Evolutionary conservation across 1,140 invertebrate species (phyloP), one percentile per base, ranked within the genome.

Genomic region (Ladona fulva): DNA sequence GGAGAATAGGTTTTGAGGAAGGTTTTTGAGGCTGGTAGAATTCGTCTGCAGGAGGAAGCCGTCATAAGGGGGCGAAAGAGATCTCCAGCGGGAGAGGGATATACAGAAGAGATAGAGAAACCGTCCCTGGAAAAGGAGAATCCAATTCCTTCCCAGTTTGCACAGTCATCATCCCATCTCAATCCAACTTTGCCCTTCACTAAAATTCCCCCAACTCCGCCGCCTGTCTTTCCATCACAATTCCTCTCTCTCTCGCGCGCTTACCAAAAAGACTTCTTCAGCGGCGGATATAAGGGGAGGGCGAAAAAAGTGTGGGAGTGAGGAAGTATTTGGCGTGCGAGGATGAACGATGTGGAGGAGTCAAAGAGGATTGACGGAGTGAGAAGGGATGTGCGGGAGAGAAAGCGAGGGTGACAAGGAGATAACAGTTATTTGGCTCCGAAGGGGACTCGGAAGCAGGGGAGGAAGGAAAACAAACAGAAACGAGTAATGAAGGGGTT

Each of bases 91-190:
- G 29, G 29, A 37, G 1, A n/a, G n/a, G n/a, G n/a, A 37, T 37
- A 37, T 37, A 37, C 29, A 37, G 29, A n/a, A n/a, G n/a, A n/a
- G n/a, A n/a, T n/a, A n/a, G n/a, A n/a, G 44, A 52, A 52, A 52
- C 44, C 10, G 44, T 19, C 44, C 10, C 10, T 52, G 44, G 44
- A 52, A 19, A 19, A 52, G 44, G 10, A 22, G 52, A 66, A 66
- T 66, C 52, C 52, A 66, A 66, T 66, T 66, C 52, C 52, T 66
- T 66, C n/a, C 52, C 52, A 66, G 52, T 66, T 66, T 66, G 52
- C 52, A 16, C 16, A 66, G 52, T 66, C 52, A 66, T 66, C 52
- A 66, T 52, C 44, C 44, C 44, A 52, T 66, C 52, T 66, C 52
- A 66, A 66, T 66, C 52, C 52, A 12, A 66, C 52, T 66, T 12